phyloP scores from a whole-genome alignment of 2,797 vertebrate species.

The Fundulus diaphanus region DNA sequence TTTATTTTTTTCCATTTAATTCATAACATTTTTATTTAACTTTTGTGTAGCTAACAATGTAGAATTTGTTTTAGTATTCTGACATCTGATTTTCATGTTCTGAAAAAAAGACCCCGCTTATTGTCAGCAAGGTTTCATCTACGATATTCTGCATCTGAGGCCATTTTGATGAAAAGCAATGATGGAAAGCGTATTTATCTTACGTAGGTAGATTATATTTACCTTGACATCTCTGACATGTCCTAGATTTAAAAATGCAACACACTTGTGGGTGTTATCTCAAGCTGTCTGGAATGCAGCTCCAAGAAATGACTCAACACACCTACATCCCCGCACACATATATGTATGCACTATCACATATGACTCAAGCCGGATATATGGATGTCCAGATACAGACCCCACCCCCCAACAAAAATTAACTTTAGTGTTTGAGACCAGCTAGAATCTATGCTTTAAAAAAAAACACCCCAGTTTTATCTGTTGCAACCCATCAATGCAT shows the following conservation, averaged over 20 bases:
- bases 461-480: no score
- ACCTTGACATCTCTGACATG: background rate
- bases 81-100: no score
- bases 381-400: background rate
- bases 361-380: constrained; percentile 52
- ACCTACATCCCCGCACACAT: constrained; percentile 30
- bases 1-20: no score
- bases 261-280: constrained; percentile 12
- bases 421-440: background rate
- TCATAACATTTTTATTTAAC: no score
- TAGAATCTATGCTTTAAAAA: background rate
- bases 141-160: background rate
- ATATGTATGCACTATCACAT: constrained; percentile 19
- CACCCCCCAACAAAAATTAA: background rate
- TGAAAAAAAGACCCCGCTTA: no score
- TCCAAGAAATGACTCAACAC: constrained; percentile 46
- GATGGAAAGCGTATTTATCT: constrained; percentile 24
- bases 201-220: constrained; percentile 1
- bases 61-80: no score
- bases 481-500: background rate
- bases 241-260: constrained; percentile 11
- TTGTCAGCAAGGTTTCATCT: no score
- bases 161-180: background rate
- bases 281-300: constrained; percentile 22
- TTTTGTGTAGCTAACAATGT: no score